phyloP scores from a whole-genome alignment of 2,113 vertebrate species.

The Myotis yumanensis region DNA sequence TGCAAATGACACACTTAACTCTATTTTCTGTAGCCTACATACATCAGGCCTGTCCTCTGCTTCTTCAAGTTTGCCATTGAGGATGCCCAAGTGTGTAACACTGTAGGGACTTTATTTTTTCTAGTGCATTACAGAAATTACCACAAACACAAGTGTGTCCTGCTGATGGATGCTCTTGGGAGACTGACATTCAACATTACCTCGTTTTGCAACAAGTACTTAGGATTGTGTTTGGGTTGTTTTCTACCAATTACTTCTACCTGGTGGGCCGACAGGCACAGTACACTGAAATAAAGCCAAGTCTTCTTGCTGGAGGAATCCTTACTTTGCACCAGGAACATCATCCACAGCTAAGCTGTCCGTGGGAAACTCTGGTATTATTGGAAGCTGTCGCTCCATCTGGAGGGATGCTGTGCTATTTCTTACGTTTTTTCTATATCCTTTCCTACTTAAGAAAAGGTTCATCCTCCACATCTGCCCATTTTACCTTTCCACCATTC shows the following conservation, averaged over 20 bases:
- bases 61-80: not conserved
- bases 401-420: not conserved
- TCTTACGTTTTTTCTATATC: not conserved
- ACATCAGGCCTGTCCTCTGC: not conserved
- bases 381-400: not conserved
- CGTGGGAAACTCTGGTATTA: not conserved
- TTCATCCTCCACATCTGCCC: not conserved
- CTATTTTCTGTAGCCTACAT: not conserved
- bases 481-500: not conserved
- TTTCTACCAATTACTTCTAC: not conserved
- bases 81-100: not conserved
- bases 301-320: not conserved
- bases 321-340: not conserved
- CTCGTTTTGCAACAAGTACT: not conserved
- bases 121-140: not conserved
- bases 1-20: not conserved
- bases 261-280: not conserved
- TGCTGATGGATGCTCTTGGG: not conserved
- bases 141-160: not conserved
- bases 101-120: not conserved
- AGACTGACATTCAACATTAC: not conserved
- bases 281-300: not conserved
- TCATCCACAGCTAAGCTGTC: not conserved
- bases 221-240: not conserved
- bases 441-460: not conserved